phyloP scores from a whole-genome alignment of 2,797 vertebrate genomes.

The Echeneis naucrates region DNA sequence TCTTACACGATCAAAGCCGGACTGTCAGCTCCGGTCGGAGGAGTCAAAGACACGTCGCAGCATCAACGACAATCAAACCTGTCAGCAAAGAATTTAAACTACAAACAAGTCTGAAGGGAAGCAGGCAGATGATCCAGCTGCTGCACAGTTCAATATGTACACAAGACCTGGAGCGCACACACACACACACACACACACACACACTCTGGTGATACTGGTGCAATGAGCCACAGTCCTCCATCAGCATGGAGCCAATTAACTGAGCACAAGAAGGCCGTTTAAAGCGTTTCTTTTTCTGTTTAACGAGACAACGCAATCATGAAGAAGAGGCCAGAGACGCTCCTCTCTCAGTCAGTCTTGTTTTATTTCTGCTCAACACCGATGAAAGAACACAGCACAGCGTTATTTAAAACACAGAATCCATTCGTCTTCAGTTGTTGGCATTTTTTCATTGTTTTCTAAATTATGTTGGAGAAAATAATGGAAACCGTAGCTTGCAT shows the following conservation, averaged over 20 bases:
- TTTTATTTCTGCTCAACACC: neutral
- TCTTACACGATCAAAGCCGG: neutral
- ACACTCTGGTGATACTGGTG: slow-evolving; percentile 23
- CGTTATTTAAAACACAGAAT: neutral
- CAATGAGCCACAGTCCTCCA: slow-evolving; percentile 56
- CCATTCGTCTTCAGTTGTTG: neutral
- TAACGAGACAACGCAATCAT: slow-evolving; percentile 26
- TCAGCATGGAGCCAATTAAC: slow-evolving; percentile 70
- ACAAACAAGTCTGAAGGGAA: slow-evolving; percentile 34
- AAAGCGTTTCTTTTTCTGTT: slow-evolving; percentile 57
- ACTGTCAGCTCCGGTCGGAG: slow-evolving; percentile 16
- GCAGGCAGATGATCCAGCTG: slow-evolving; percentile 59
- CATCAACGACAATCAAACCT: neutral
- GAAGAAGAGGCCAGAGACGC: slow-evolving; percentile 8
- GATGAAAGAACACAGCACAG: neutral
- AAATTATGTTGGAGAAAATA: no score
- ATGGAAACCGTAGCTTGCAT: no score
- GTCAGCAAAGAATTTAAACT: slow-evolving; percentile 27
- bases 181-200: slow-evolving; percentile 24
- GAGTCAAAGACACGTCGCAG: neutral
- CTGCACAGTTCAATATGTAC: slow-evolving; percentile 61
- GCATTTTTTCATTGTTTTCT: no score
- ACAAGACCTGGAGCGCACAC: no score
- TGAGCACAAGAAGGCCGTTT: slow-evolving; percentile 49
- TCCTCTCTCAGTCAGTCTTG: neutral